Conservation (phyloP, 2,113 vertebrate species). For the Struthidea cinerea region DNA sequence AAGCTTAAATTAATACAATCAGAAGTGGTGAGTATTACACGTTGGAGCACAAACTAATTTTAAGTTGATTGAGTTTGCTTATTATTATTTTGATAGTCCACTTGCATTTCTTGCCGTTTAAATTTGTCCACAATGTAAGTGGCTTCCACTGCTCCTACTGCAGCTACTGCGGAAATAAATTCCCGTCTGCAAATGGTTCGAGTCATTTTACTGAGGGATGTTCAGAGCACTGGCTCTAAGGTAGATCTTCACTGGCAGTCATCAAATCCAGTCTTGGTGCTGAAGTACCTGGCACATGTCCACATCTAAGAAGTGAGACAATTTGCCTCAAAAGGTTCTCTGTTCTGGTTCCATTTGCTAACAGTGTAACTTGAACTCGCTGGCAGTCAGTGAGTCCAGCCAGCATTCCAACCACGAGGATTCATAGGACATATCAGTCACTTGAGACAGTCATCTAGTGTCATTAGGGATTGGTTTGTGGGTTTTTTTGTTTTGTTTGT, state of each 20-base stretch:
- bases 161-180: background rate
- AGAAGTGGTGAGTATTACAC: background rate
- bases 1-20: background rate
- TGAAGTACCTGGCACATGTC: background rate
- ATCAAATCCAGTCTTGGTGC: background rate
- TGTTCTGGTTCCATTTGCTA: background rate
- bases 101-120: background rate
- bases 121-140: background rate
- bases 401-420: background rate
- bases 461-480: background rate
- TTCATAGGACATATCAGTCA: background rate
- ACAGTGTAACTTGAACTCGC: background rate
- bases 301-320: background rate
- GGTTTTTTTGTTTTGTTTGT: background rate
- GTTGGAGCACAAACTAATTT: background rate
- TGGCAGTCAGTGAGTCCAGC: background rate
- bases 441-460: background rate
- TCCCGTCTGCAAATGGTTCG: fast-evolving
- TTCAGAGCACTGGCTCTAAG: background rate
- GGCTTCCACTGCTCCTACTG: background rate
- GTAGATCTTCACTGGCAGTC: background rate
- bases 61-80: background rate
- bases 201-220: background rate
- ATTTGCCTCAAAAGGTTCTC: background rate
- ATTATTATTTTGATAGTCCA: background rate